A percentile compares a stretch with the other conserved stretches of the same genome.
Evolutionary conservation across 2,113 vertebrate species (phyloP).

Genomic region (Alligator sinensis): DNA sequence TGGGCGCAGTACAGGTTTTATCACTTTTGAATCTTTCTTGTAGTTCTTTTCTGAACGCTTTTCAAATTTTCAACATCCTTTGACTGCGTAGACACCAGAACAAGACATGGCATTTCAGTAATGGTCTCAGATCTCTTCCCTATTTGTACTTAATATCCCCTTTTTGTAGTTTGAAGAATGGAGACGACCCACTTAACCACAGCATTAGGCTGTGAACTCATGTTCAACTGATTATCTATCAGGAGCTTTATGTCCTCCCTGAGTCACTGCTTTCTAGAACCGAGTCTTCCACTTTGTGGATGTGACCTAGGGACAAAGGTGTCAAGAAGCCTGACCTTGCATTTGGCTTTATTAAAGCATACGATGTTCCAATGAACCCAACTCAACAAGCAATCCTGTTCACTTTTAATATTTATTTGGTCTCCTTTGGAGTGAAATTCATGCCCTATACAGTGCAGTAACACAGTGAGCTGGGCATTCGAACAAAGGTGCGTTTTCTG

Average conservation of each 20-base stretch:
- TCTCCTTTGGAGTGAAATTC: background rate
- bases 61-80: background rate
- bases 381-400: background rate
- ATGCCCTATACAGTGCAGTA: background rate
- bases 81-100: background rate
- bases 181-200: background rate
- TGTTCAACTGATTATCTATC: background rate
- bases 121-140: background rate
- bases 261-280: background rate
- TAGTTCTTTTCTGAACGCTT: background rate
- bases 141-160: background rate
- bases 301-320: background rate
- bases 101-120: background rate
- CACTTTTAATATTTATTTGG: background rate
- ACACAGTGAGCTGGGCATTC: slow-evolving; percentile 3
- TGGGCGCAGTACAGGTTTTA: background rate
- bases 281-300: background rate
- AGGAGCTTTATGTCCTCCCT: background rate
- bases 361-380: background rate
- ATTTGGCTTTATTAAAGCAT: background rate
- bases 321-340: background rate
- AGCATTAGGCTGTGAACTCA: background rate
- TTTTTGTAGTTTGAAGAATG: background rate
- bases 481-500: background rate
- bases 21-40: background rate